A percentile compares a stretch with the other conserved stretches of the same genome.
phyloP scores from a whole-genome alignment of 2,888 invertebrate species.

The Melanostoma mellinum region DNA sequence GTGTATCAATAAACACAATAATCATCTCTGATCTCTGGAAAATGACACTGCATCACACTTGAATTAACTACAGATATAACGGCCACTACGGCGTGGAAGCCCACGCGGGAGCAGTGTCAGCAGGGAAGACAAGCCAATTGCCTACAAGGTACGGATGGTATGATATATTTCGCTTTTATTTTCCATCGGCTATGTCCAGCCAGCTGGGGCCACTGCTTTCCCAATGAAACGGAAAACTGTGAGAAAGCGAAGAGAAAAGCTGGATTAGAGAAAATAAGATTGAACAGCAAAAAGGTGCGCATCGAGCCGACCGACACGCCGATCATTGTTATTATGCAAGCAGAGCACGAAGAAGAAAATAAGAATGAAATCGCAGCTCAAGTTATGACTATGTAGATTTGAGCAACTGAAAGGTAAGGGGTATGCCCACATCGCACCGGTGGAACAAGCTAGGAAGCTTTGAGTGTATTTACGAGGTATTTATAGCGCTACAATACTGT shows the following conservation, averaged over 20 bases:
- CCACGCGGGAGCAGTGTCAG: slow-evolving; percentile 12
- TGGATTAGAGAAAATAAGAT: slow-evolving; percentile 58
- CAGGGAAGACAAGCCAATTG: slow-evolving; percentile 11
- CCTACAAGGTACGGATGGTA: slow-evolving; percentile 32
- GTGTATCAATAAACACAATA: slow-evolving; percentile 44
- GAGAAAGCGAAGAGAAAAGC: slow-evolving; percentile 66
- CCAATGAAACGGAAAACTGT: slow-evolving; percentile 72
- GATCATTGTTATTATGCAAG: slow-evolving; percentile 60
- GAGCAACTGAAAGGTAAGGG: background rate
- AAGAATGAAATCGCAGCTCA: slow-evolving; percentile 33
- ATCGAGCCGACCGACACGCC: slow-evolving; percentile 2
- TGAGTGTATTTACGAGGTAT: slow-evolving; percentile 20
- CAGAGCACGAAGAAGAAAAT: slow-evolving; percentile 53
- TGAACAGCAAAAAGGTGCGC: slow-evolving; percentile 43
- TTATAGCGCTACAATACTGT: slow-evolving; percentile 12
- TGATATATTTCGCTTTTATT: slow-evolving; percentile 35
- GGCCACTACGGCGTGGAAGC: background rate
- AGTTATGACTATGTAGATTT: slow-evolving; percentile 33
- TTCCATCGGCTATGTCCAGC: slow-evolving; percentile 36
- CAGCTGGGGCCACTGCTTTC: slow-evolving; percentile 35
- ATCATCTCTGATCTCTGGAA: slow-evolving; percentile 47
- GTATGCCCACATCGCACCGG: slow-evolving; percentile 12
- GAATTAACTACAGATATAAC: slow-evolving; percentile 51
- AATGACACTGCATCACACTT: slow-evolving; percentile 70
- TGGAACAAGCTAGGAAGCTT: slow-evolving; percentile 37